Evolutionary conservation across 1,140 invertebrate genomes (phyloP).

Genomic region (Drosophila sturtevanti): DNA sequence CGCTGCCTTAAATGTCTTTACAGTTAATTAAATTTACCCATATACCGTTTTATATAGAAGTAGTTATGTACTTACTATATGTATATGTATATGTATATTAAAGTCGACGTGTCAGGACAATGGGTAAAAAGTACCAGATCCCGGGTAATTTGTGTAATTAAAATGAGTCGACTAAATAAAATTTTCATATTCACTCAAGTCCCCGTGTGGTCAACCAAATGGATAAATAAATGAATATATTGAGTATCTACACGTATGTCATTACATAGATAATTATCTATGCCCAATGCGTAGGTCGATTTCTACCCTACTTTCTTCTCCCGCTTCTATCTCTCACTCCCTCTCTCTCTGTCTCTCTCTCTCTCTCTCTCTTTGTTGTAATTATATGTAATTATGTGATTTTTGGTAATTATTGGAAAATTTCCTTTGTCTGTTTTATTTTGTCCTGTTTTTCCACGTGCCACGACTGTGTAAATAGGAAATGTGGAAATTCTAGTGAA

Average conservation of each 20-base stretch:
- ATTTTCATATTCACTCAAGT: neutral
- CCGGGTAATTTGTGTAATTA: constrained; percentile 62
- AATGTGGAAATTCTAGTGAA: constrained; percentile 47
- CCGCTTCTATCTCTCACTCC: neutral
- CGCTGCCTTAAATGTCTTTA: constrained; percentile 71
- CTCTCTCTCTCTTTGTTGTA: constrained; percentile 24
- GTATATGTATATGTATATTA: neutral
- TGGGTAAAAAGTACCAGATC: constrained; percentile 11
- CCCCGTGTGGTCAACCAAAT: neutral
- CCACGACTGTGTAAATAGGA: constrained; percentile 61
- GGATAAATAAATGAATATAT: neutral
- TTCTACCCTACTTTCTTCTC: constrained; percentile 7
- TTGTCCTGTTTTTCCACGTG: constrained; percentile 49
- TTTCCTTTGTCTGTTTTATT: constrained; percentile 38
- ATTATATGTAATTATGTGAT: constrained; percentile 79
- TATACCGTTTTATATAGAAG: constrained; percentile 42
- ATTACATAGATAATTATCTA: constrained; percentile 54
- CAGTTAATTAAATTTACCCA: constrained; percentile 75
- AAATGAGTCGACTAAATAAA: constrained; percentile 28
- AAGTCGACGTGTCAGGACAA: constrained; percentile 40
- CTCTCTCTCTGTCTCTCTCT: neutral
- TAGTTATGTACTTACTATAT: neutral
- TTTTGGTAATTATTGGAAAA: constrained; percentile 77
- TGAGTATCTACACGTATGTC: constrained; percentile 18
- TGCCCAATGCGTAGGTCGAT: constrained; percentile 40